Percentiles rank a stretch among this genome's conserved stretches.
phyloP scores from a whole-genome alignment of 2,797 vertebrate genomes.

The Crypturellus tataupa region DNA sequence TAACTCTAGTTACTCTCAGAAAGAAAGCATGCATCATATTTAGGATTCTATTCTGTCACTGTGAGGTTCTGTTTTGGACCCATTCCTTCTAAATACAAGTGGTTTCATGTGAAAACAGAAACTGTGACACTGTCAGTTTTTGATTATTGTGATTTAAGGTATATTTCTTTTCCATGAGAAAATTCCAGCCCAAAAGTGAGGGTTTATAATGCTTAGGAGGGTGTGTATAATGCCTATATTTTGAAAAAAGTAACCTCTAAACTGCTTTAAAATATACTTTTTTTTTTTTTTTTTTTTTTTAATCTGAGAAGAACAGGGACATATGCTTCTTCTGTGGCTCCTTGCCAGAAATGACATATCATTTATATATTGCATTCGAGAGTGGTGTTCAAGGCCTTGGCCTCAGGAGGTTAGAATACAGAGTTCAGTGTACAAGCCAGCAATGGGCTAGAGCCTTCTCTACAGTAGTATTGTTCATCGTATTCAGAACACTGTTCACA shows the following conservation, averaged over 20 bases:
- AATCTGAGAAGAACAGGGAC: slow-evolving; percentile 73
- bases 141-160: slow-evolving; percentile 17
- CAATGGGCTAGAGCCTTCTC: slow-evolving; percentile 72
- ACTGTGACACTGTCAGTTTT: background rate
- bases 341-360: slow-evolving; percentile 74
- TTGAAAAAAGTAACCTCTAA: slow-evolving; percentile 69
- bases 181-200: background rate
- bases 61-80: background rate
- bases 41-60: background rate
- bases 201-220: background rate
- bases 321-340: slow-evolving; percentile 63
- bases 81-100: background rate
- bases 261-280: slow-evolving; percentile 69
- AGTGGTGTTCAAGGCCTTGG: slow-evolving; percentile 65
- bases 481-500: slow-evolving; percentile 73
- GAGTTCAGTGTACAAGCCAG: slow-evolving; percentile 78
- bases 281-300: slow-evolving; percentile 59
- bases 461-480: slow-evolving; percentile 76
- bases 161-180: background rate
- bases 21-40: background rate
- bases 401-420: slow-evolving; percentile 74
- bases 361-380: slow-evolving; percentile 80
- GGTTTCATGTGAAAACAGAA: background rate
- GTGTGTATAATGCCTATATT: slow-evolving; percentile 30
- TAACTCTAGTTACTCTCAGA: background rate